Evolutionary conservation across 2,797 vertebrate species (phyloP).

Genomic region (Spinibarbus caldwelli): DNA sequence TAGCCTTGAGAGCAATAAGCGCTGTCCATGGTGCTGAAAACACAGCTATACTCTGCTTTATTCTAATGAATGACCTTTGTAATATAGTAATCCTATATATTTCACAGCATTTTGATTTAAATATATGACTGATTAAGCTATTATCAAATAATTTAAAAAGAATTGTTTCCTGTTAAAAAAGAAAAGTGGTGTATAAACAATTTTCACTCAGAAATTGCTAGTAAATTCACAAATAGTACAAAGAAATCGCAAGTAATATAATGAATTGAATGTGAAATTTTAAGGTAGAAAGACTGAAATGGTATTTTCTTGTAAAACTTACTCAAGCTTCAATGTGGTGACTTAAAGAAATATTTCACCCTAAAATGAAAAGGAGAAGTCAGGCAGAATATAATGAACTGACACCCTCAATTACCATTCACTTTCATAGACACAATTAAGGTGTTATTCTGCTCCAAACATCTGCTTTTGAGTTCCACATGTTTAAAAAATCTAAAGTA

Average conservation of each 20-base stretch:
- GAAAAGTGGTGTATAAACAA: neutral
- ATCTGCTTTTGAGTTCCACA: neutral
- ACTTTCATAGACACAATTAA: neutral
- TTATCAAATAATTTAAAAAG: too few relatives aligned
- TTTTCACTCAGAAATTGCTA: too few relatives aligned
- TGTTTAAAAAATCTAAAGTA: too few relatives aligned
- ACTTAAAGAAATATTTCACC: neutral
- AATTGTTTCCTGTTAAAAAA: neutral
- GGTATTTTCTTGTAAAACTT: neutral
- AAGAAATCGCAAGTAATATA: neutral
- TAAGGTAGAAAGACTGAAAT: neutral
- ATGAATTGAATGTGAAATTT: too few relatives aligned
- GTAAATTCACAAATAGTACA: neutral
- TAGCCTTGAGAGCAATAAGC: neutral
- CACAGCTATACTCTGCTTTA: slow-evolving; percentile 51
- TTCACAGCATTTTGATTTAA: neutral
- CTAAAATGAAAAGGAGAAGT: neutral
- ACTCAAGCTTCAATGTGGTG: neutral
- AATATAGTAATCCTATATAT: neutral
- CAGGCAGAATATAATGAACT: neutral
- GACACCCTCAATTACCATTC: neutral
- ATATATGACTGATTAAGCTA: neutral
- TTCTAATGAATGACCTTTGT: neutral
- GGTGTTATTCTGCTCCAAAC: neutral
- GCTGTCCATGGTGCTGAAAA: slow-evolving; percentile 78